Percentiles rank a stretch among this genome's conserved stretches.
These are phyloP conservation scores for Dione juno DNA, from an alignment of 2,888 invertebrate genomes.

Conservation along the genomic window DNA sequence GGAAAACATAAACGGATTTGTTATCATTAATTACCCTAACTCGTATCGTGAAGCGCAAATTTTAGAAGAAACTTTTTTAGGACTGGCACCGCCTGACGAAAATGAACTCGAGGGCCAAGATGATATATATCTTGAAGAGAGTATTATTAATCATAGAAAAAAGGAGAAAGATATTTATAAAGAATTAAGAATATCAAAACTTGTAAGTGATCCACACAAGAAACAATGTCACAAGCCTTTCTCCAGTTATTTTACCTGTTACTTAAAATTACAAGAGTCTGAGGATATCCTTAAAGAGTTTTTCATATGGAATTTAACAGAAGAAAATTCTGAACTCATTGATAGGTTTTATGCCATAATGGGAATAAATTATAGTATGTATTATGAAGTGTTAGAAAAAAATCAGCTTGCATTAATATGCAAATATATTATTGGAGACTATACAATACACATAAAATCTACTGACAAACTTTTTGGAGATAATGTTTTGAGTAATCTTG, in stretches of 20 bases:
- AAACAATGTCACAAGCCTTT: slow-evolving; percentile 62
- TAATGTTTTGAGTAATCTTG: slow-evolving; percentile 63
- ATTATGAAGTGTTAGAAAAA: slow-evolving; percentile 82
- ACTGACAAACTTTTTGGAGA: slow-evolving; percentile 71
- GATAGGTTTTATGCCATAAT: slow-evolving; percentile 84
- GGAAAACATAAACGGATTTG: slow-evolving; percentile 81
- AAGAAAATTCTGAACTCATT: slow-evolving; percentile 76
- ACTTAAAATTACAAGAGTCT: slow-evolving; percentile 76
- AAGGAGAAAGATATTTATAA: slow-evolving; percentile 67
- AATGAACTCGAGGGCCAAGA: slow-evolving; percentile 63
- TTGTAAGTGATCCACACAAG: slow-evolving; percentile 80
- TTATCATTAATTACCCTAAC: slow-evolving; percentile 86
- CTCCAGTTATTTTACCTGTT: slow-evolving; percentile 84
- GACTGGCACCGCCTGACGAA: slow-evolving; percentile 74
- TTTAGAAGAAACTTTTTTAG: slow-evolving; percentile 84
- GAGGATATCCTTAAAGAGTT: slow-evolving; percentile 71
- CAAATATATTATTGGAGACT: slow-evolving; percentile 76
- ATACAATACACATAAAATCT: slow-evolving; percentile 61
- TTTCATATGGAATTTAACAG: slow-evolving; percentile 70
- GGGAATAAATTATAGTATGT: slow-evolving; percentile 84
- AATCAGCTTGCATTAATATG: slow-evolving; percentile 79
- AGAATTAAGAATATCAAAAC: slow-evolving; percentile 71
- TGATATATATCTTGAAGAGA: slow-evolving; percentile 73
- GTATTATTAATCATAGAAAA: slow-evolving; percentile 66
- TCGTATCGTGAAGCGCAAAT: slow-evolving; percentile 82